A percentile compares a stretch with the other conserved stretches of the same genome.
phyloP scores from a whole-genome alignment of 2,797 vertebrate species.

The Lagocephalus sceleratus region DNA sequence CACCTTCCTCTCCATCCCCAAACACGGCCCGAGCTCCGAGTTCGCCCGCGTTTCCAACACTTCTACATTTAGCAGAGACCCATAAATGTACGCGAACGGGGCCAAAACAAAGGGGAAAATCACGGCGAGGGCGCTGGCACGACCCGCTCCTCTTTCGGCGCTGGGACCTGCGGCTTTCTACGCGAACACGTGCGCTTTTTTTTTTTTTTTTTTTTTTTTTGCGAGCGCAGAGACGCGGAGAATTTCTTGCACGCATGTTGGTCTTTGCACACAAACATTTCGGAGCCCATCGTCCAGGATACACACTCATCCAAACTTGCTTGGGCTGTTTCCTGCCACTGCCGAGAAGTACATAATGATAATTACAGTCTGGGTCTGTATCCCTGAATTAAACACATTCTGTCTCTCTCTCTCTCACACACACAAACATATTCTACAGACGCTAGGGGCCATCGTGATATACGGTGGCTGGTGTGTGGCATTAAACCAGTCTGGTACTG shows the following conservation, averaged over 20 bases:
- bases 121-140: slow-evolving; percentile 60
- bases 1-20: slow-evolving; percentile 27
- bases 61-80: slow-evolving; percentile 59
- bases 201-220: neutral
- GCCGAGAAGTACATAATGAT: slow-evolving; percentile 73
- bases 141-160: slow-evolving; percentile 61
- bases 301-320: slow-evolving; percentile 66
- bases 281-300: slow-evolving; percentile 37
- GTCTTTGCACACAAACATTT: slow-evolving; percentile 54
- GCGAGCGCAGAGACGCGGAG: neutral
- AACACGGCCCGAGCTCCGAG: slow-evolving; percentile 40
- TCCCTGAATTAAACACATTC: slow-evolving; percentile 61
- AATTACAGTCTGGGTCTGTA: slow-evolving; percentile 73
- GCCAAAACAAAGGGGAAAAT: slow-evolving; percentile 62
- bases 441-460: slow-evolving; percentile 60
- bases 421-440: slow-evolving; percentile 41
- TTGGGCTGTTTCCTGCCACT: slow-evolving; percentile 67
- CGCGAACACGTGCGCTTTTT: neutral
- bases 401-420: slow-evolving; percentile 7
- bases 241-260: slow-evolving; percentile 58
- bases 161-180: slow-evolving; percentile 48
- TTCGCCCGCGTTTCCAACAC: slow-evolving; percentile 60
- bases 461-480: slow-evolving; percentile 36
- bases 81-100: slow-evolving; percentile 43
- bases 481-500: slow-evolving; percentile 37